A percentile compares a stretch with the other conserved stretches of the same genome.
These are phyloP conservation scores for Muraenolepis orangiensis DNA, from an alignment of 2,797 vertebrate species.

Conservation along the genomic window DNA sequence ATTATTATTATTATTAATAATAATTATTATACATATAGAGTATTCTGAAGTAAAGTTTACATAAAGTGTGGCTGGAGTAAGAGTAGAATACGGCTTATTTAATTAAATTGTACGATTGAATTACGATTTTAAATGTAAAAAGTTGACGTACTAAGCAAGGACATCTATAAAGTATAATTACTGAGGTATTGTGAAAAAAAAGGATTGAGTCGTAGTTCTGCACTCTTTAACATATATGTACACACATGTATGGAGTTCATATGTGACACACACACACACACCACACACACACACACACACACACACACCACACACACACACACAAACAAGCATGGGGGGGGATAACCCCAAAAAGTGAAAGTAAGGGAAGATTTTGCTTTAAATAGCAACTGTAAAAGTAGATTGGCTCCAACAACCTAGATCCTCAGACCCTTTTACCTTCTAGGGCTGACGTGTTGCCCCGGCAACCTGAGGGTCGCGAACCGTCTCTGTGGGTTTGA, in stretches of 20 bases:
- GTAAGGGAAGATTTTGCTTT: neutral
- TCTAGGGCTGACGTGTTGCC: neutral
- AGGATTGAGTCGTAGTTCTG: neutral
- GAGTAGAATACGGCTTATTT: no score
- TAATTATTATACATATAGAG: no score
- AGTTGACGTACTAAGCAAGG: neutral
- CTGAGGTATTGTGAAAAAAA: neutral
- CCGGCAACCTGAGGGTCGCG: no score
- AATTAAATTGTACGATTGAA: no score
- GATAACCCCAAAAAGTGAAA: neutral
- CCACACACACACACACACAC: no score
- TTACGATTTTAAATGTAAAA: neutral
- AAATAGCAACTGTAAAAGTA: neutral
- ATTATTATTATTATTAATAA: no score
- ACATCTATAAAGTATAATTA: neutral
- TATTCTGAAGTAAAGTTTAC: neutral
- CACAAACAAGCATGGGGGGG: neutral
- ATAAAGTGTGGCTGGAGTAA: neutral
- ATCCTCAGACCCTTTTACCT: neutral
- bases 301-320: no score
- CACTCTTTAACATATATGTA: neutral
- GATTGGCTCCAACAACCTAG: neutral
- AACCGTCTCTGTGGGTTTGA: no score
- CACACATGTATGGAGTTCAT: no score
- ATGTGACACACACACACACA: no score